Percentiles rank a stretch among this genome's conserved stretches.
These are phyloP conservation scores for Amphimallon solstitiale DNA, from an alignment of 2,888 invertebrate genomes.

Conservation along the genomic window DNA sequence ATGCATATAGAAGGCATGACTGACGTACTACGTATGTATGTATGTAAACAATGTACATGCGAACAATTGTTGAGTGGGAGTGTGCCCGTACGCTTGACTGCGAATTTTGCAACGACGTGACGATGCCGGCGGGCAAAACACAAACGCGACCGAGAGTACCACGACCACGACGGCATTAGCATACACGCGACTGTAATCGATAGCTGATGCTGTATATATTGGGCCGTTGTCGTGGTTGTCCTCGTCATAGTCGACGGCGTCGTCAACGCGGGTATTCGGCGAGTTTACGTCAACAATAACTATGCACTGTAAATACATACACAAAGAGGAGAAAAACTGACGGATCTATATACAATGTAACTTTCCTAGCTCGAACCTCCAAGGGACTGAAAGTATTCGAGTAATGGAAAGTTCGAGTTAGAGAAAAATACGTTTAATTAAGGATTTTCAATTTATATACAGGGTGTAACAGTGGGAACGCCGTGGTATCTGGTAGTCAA, in stretches of 20 bases:
- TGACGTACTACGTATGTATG: background rate
- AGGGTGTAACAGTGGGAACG: too few relatives aligned
- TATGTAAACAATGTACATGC: background rate
- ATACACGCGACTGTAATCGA: slow-evolving; percentile 60
- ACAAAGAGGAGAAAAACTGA: too few relatives aligned
- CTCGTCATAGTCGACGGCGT: background rate
- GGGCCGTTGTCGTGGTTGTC: slow-evolving; percentile 15
- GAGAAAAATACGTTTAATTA: too few relatives aligned
- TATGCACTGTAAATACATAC: too few relatives aligned
- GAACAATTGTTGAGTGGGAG: background rate
- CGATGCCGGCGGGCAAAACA: slow-evolving; percentile 9
- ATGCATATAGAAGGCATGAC: too few relatives aligned
- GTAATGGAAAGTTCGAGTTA: too few relatives aligned
- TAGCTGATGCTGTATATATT: slow-evolving; percentile 43
- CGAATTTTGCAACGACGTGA: background rate
- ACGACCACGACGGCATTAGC: slow-evolving; percentile 57
- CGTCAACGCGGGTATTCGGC: slow-evolving; percentile 1
- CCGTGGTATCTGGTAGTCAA: too few relatives aligned
- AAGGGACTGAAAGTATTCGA: too few relatives aligned
- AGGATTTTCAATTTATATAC: too few relatives aligned
- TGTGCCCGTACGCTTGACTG: background rate
- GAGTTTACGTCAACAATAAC: background rate
- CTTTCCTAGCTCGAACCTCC: too few relatives aligned
- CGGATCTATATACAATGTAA: too few relatives aligned
- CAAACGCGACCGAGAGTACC: slow-evolving; percentile 40